These are phyloP conservation scores for Geophilus truncorum DNA, from an alignment of 2,888 invertebrate genomes.

Conservation along the genomic window DNA sequence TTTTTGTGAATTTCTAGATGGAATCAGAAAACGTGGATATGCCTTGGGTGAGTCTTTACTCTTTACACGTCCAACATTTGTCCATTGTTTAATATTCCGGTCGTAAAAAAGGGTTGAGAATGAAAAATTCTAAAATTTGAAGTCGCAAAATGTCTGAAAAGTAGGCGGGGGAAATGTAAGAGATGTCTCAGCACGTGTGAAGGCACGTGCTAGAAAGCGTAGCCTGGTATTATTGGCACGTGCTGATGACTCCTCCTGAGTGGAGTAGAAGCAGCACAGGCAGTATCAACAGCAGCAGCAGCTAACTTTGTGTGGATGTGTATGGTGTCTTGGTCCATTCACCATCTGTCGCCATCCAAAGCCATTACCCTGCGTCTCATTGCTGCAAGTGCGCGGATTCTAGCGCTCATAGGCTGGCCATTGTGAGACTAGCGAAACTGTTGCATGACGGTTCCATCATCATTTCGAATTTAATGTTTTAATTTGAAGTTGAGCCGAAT, in stretches of 20 bases:
- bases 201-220: constrained; percentile 30
- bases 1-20: constrained; percentile 30
- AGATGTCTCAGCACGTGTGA: constrained; percentile 29
- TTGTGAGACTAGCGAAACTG: constrained; percentile 31
- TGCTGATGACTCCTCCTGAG: constrained; percentile 28
- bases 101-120: neutral
- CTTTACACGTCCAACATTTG: too few species aligned
- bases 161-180: neutral
- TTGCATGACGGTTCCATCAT: constrained; percentile 33
- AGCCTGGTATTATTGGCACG: constrained; percentile 20
- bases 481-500: constrained; percentile 33
- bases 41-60: constrained; percentile 36
- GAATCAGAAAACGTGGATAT: constrained; percentile 36
- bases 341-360: constrained; percentile 32
- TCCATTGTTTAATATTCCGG: neutral
- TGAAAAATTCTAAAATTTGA: neutral
- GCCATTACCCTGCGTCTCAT: constrained; percentile 34
- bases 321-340: constrained; percentile 9
- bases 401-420: constrained; percentile 15
- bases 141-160: neutral
- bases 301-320: constrained; percentile 18
- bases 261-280: neutral
- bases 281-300: neutral
- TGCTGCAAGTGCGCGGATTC: constrained; percentile 27
- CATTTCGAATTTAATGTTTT: constrained; percentile 34